These are phyloP conservation scores for Chrysaora quinquecirrha DNA, from an alignment of 30 jellyfish, hydroid and myxozoan genomes.

Conservation along the genomic window DNA sequence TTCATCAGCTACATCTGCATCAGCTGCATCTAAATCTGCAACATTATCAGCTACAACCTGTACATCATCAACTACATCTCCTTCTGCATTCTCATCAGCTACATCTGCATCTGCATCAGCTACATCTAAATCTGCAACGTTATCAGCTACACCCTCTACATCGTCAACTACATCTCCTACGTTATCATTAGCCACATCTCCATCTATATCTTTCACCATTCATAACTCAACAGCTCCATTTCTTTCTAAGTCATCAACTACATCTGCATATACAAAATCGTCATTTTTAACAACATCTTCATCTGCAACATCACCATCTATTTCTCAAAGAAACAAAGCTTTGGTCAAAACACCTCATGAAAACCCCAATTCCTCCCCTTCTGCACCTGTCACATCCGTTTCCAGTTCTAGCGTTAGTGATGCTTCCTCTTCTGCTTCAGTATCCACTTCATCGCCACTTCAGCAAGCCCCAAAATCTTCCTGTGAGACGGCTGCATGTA, in stretches of 20 bases:
- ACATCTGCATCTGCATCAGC: conserved; percentile 1
- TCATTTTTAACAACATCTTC: background rate
- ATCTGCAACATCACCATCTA: background rate
- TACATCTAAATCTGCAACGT: background rate
- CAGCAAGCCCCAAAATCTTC: background rate
- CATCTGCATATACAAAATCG: background rate
- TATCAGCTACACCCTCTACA: background rate
- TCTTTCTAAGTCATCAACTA: background rate
- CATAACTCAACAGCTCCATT: background rate
- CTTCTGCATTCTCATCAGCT: background rate
- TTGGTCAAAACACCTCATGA: background rate
- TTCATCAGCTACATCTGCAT: background rate
- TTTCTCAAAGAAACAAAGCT: background rate
- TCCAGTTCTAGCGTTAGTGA: background rate
- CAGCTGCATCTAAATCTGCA: background rate
- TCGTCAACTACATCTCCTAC: background rate
- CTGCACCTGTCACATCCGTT: conserved; percentile 1
- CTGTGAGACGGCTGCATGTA: background rate
- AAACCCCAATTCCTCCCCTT: background rate
- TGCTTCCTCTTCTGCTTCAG: background rate
- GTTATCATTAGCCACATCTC: background rate
- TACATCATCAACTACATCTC: background rate
- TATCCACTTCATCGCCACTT: background rate
- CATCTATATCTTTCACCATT: background rate
- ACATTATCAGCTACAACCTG: background rate